Conservation (phyloP, 2,797 vertebrate genomes). For the Phalanger gymnotis region DNA sequence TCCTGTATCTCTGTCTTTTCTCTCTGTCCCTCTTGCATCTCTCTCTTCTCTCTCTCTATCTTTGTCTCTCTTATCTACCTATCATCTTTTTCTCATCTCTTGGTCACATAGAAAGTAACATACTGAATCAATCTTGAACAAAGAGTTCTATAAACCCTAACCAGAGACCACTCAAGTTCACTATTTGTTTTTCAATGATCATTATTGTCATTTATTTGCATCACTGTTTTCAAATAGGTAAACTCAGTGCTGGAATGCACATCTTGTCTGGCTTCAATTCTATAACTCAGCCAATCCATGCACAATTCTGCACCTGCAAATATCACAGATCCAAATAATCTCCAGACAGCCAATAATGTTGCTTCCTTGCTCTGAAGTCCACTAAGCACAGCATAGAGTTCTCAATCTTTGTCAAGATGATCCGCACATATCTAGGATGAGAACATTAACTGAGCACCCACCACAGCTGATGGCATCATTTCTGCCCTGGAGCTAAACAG, state of each 20-base stretch:
- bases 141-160: conserved; percentile 39
- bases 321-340: background rate
- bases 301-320: conserved; percentile 35
- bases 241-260: background rate
- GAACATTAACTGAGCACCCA: background rate
- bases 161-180: background rate
- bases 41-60: background rate
- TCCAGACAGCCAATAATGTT: background rate
- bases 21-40: background rate
- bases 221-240: background rate
- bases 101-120: background rate
- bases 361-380: background rate
- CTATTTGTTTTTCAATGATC: conserved; percentile 12
- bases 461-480: conserved; percentile 2
- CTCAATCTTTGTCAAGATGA: background rate
- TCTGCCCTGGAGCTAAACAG: conserved; percentile 39
- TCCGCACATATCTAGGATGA: background rate
- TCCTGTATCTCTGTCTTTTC: too few relatives aligned
- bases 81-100: background rate
- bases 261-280: background rate
- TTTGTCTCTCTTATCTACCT: background rate
- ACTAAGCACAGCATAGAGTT: background rate
- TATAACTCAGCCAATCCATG: conserved; percentile 14
- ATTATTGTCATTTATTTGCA: background rate
- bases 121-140: conserved; percentile 18